Percentiles rank a stretch among this genome's conserved stretches.
These are phyloP conservation scores for Apodemia mormo DNA, from an alignment of 2,888 invertebrate species.

Conservation along the genomic window DNA sequence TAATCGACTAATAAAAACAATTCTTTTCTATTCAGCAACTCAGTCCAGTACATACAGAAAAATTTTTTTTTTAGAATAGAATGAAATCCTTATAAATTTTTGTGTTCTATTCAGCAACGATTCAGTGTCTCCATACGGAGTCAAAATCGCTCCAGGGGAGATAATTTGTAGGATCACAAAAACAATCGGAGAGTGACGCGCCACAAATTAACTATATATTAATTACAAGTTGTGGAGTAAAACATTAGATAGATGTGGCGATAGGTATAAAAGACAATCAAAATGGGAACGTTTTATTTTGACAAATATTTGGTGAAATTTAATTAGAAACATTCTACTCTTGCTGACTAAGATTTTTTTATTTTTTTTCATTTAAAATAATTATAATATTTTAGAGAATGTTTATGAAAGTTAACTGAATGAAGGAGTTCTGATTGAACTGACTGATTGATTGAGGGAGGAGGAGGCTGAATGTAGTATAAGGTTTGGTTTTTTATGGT, in stretches of 20 bases:
- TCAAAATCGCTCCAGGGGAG: conserved; percentile 5
- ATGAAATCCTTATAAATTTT: neutral
- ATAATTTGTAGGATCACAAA: conserved; percentile 44
- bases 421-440: too few relatives aligned
- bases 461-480: too few relatives aligned
- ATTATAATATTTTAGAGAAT: too few relatives aligned
- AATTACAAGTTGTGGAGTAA: conserved; percentile 54
- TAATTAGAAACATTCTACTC: too few relatives aligned
- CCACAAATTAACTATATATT: conserved; percentile 70
- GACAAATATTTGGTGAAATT: too few relatives aligned
- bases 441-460: too few relatives aligned
- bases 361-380: too few relatives aligned
- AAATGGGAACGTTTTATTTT: neutral
- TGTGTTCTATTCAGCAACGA: neutral
- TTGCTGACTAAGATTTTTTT: too few relatives aligned
- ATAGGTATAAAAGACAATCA: conserved; percentile 3
- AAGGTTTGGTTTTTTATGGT: too few relatives aligned
- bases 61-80: neutral
- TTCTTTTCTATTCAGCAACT: neutral
- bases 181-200: conserved; percentile 57
- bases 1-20: neutral
- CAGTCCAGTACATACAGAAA: neutral
- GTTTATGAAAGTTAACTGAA: too few relatives aligned
- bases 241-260: conserved; percentile 23
- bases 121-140: neutral